These are phyloP conservation scores for Cephus pygmeus DNA, from an alignment of 2,888 invertebrate genomes.

Conservation along the genomic window DNA sequence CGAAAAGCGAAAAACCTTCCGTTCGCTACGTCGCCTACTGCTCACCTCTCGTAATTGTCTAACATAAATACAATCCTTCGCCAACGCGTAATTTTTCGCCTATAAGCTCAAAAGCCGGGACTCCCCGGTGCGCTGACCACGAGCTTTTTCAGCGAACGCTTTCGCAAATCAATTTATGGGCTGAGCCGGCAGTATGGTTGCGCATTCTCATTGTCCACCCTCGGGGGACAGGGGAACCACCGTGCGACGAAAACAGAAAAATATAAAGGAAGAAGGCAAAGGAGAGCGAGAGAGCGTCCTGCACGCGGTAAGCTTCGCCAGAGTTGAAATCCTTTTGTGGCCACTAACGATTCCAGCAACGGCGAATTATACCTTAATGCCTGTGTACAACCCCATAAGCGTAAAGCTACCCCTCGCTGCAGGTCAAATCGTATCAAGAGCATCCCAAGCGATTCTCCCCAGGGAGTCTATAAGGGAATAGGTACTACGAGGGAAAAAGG, in stretches of 20 bases:
- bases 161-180: constrained; percentile 65
- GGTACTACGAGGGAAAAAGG: too few relatives aligned
- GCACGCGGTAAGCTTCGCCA: constrained; percentile 42
- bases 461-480: background rate
- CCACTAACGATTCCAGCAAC: constrained; percentile 60
- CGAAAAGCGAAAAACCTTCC: too few relatives aligned
- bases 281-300: background rate
- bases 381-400: constrained; percentile 39
- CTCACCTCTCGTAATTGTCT: constrained; percentile 51
- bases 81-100: constrained; percentile 60
- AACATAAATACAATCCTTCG: constrained; percentile 63
- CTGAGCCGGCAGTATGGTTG: constrained; percentile 38
- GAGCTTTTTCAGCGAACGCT: constrained; percentile 56
- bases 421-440: background rate
- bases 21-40: too few relatives aligned
- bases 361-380: constrained; percentile 57
- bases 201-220: constrained; percentile 59
- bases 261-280: too few relatives aligned
- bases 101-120: constrained; percentile 61
- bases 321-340: constrained; percentile 60
- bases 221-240: background rate
- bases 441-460: background rate
- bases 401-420: background rate
- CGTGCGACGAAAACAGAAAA: background rate
- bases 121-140: constrained; percentile 23